These are phyloP conservation scores for rabbit (Oryctolagus cuniculus) DNA, from an alignment of 2,113 vertebrate genomes.

Conservation along the genomic window mOryCun1.1 NC_091436.1:34266501-34267000, in stretches of 20 bases:
- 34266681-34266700: too few species aligned
- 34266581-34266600: too few species aligned
- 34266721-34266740: too few species aligned
- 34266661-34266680: too few species aligned
- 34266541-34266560: too few species aligned
- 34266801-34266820: neutral
- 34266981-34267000: neutral
- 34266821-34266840: neutral
- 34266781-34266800: neutral
- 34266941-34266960: neutral
- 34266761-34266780: neutral
- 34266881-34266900: neutral
- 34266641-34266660: too few species aligned
- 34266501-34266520: too few species aligned
- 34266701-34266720: too few species aligned
- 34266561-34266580: too few species aligned
- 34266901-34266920: neutral
- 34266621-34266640: too few species aligned
- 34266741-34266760: neutral
- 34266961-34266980: neutral
- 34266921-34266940: neutral
- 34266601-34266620: too few species aligned
- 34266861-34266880: neutral
- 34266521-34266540: too few species aligned
- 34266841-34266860: neutral